Evolutionary conservation across 2,888 invertebrate species (phyloP).

Genomic region (Limnephilus marmoratus): DNA sequence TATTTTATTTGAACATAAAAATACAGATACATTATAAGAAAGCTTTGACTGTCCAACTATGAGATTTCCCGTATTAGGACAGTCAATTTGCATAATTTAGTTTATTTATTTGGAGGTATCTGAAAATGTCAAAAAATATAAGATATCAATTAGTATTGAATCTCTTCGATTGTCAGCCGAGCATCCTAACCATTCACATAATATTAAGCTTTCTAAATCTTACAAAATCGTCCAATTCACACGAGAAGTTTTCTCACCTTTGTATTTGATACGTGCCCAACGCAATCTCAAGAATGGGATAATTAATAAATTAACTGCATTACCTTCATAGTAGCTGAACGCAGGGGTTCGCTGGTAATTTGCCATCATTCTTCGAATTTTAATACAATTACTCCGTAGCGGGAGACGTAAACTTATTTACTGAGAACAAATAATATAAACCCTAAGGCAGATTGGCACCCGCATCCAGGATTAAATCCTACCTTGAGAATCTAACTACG

Average conservation of each 20-base stretch:
- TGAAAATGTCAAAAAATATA: too few species aligned
- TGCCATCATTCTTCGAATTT: constrained; percentile 53
- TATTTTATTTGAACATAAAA: too few species aligned
- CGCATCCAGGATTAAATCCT: constrained; percentile 43
- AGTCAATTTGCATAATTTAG: too few species aligned
- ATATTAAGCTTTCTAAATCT: background rate
- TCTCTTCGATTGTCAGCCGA: background rate
- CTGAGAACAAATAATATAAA: constrained; percentile 46
- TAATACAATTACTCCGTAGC: constrained; percentile 54
- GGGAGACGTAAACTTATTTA: constrained; percentile 50
- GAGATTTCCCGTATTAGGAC: too few species aligned
- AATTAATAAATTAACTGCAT: constrained; percentile 52
- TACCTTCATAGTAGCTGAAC: constrained; percentile 13
- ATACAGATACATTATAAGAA: too few species aligned
- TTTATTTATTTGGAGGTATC: too few species aligned
- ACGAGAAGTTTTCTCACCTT: background rate
- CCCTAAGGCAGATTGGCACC: constrained; percentile 54
- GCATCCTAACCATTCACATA: background rate
- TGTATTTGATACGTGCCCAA: background rate
- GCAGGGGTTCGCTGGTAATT: constrained; percentile 22
- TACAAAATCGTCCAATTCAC: background rate
- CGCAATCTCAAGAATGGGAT: constrained; percentile 33
- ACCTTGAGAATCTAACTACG: background rate
- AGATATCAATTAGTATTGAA: background rate
- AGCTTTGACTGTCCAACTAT: too few species aligned